These are phyloP conservation scores for Ophioderma brevispina DNA, from an alignment of 35 echinoderm and acorn worm genomes.

Conservation along the genomic window DNA sequence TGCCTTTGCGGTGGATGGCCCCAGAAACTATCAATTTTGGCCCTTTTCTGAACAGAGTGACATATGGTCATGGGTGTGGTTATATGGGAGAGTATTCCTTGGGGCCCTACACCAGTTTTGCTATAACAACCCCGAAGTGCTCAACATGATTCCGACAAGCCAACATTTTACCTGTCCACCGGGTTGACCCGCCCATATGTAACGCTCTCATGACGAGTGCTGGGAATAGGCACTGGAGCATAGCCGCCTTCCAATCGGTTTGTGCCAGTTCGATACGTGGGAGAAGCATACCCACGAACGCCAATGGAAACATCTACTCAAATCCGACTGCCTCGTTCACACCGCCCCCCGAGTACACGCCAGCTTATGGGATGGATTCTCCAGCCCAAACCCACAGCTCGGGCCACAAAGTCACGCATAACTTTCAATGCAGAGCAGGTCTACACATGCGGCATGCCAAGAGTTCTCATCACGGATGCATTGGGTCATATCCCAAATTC, in stretches of 20 bases:
- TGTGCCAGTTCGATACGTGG: slow-evolving; percentile 67
- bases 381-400: slow-evolving; percentile 67
- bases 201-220: slow-evolving; percentile 96
- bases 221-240: slow-evolving; percentile 83
- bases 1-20: slow-evolving; percentile 95
- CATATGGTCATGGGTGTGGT: slow-evolving; percentile 99
- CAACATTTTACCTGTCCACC: slow-evolving; percentile 88
- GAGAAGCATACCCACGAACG: slow-evolving; percentile 82
- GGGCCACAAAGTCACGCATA: slow-evolving; percentile 56
- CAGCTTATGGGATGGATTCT: slow-evolving; percentile 15
- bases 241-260: slow-evolving; percentile 78
- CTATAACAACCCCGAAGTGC: slow-evolving; percentile 94
- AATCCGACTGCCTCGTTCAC: slow-evolving; percentile 62
- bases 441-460: slow-evolving; percentile 16
- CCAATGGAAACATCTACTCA: slow-evolving; percentile 69
- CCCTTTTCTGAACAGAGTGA: slow-evolving; percentile 93
- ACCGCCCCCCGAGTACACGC: slow-evolving; percentile 65
- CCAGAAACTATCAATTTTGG: slow-evolving; percentile 96
- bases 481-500: neutral
- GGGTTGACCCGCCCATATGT: slow-evolving; percentile 86
- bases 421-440: slow-evolving; percentile 41
- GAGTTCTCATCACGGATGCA: neutral
- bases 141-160: slow-evolving; percentile 91
- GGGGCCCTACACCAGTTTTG: slow-evolving; percentile 95
- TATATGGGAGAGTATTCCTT: slow-evolving; percentile 94